Conservation (phyloP, 2,888 invertebrate species). For the Gisinianus flammeolus region DNA sequence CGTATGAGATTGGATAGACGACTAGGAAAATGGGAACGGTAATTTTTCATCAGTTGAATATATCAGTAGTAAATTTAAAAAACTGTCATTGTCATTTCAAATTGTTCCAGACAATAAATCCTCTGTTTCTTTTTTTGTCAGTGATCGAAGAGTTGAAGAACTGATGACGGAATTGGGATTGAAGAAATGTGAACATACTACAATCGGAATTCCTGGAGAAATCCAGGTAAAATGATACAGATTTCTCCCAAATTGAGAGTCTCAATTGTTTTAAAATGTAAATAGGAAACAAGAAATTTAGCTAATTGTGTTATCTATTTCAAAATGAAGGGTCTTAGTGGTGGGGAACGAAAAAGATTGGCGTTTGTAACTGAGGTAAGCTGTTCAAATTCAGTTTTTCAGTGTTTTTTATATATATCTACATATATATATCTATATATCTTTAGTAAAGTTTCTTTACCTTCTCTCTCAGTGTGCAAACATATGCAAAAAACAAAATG, state of each 20-base stretch:
- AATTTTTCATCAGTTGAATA: no score
- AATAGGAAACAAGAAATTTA: no score
- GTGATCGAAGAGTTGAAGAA: constrained; percentile 69
- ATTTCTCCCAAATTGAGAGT: no score
- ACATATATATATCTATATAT: no score
- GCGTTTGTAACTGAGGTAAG: constrained; percentile 89
- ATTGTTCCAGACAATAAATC: no score
- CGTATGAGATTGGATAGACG: constrained; percentile 78
- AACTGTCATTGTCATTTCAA: no score
- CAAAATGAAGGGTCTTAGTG: constrained; percentile 90
- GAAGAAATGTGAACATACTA: constrained; percentile 72
- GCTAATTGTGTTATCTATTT: constrained; percentile 57
- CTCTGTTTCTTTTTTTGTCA: neutral
- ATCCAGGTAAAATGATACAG: constrained; percentile 48
- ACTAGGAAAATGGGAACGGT: constrained; percentile 68
- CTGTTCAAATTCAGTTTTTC: constrained; percentile 24
- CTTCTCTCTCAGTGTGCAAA: no score
- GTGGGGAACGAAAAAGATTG: constrained; percentile 90
- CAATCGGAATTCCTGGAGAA: constrained; percentile 78
- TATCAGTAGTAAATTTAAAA: no score
- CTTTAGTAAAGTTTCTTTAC: no score
- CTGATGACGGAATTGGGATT: constrained; percentile 76
- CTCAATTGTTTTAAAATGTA: no score
- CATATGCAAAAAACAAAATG: no score
- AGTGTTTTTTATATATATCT: no score